phyloP scores from a whole-genome alignment of 2,888 invertebrate genomes.

The Pardosa pseudoannulata region DNA sequence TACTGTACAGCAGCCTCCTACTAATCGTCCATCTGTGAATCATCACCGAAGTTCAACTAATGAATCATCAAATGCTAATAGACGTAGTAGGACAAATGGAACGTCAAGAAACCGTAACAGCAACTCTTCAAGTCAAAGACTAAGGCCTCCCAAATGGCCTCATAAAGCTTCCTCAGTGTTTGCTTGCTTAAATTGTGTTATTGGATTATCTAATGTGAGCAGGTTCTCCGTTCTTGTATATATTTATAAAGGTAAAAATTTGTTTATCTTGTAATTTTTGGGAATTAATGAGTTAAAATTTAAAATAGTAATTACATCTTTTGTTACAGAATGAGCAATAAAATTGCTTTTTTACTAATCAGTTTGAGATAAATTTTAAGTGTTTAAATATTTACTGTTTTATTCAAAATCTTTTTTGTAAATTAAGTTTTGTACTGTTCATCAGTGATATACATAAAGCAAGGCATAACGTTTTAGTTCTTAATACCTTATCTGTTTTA shows the following conservation, averaged over 20 bases:
- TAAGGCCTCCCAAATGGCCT: slow-evolving; percentile 65
- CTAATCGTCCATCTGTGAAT: not conserved
- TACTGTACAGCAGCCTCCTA: not conserved
- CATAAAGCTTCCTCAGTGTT: slow-evolving; percentile 65
- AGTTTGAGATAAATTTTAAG: too few species aligned
- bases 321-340: too few species aligned
- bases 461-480: too few species aligned
- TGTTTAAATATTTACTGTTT: too few species aligned
- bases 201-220: slow-evolving; percentile 67
- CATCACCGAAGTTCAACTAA: slow-evolving; percentile 3
- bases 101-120: slow-evolving; percentile 14
- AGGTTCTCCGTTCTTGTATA: slow-evolving; percentile 72
- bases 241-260: slow-evolving; percentile 69
- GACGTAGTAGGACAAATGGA: not conserved
- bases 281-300: too few species aligned
- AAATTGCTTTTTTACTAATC: too few species aligned
- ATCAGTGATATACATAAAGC: too few species aligned
- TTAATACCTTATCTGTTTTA: too few species aligned
- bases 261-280: too few species aligned
- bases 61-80: not conserved
- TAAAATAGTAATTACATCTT: too few species aligned
- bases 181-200: slow-evolving; percentile 67
- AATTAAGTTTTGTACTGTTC: too few species aligned
- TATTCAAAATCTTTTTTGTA: too few species aligned
- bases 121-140: slow-evolving; percentile 22